Base-by-base conservation (phyloP, 2,113 vertebrate genomes). In the Anas platyrhynchos region DNA sequence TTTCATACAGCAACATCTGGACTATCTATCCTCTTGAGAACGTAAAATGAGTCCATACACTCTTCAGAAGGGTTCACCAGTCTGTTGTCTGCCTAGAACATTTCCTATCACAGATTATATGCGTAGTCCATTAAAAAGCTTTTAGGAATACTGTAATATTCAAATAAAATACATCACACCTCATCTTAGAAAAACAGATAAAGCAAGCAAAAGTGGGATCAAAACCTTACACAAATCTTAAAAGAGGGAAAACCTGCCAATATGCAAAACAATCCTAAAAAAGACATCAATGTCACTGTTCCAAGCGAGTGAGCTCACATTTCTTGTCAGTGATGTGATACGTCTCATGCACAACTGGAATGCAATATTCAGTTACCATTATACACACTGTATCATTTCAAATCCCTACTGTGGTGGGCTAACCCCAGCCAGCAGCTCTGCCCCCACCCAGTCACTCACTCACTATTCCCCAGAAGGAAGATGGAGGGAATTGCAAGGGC, bases 391-490 rank as follows among this genome's bases (percentile, higher is more conserved):
- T 7, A 65, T 41, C 0, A 80, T 62, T 80, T 46, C 46, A 89
- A 89, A 77, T 69, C 79, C 55, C 58, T 23, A 11, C 16, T 0
- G 0, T 3, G 3, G 26, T 63, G 69, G 6, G 17, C 38, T 67
- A 81, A 80, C 13, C 15, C 31, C 52, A 71, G 43, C 17, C 66
- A 75, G 41, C 25, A 91, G 46, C 23, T 72, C 55, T 63, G 21
- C 4, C 65, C 38, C 16, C 38, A 81, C 20, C 18, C 46, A 72
- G 56, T 38, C 4, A 4, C 21, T 22, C 16, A 41, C 65, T 81
- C 50, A 74, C 9, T 54, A 13, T 22, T 86, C 21, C 14, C 38
- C 11, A 8, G 29, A 20, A 23, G 4, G 1, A 55, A 13, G 8
- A 62, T 9, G 20, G 32, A 69, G 26, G 74, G 38, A 83, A 69